Evolutionary conservation across 2,888 invertebrate species (phyloP).

Genomic region (Seira ritae): DNA sequence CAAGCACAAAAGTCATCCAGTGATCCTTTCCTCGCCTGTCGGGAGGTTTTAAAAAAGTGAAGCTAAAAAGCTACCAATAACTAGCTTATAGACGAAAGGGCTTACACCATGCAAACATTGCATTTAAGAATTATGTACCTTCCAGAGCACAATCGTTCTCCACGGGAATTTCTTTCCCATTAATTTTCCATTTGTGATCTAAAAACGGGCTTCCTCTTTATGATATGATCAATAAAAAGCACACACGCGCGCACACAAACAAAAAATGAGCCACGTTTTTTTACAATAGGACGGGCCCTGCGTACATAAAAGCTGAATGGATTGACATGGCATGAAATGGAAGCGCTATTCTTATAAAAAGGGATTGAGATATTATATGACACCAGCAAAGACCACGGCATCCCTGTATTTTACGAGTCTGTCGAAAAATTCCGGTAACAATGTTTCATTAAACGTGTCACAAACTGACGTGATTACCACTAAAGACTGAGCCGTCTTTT

Average conservation of each 20-base stretch:
- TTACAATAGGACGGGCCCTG: neutral
- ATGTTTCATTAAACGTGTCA: constrained; percentile 16
- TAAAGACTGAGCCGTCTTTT: neutral
- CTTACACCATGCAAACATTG: neutral
- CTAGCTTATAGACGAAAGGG: too few relatives aligned
- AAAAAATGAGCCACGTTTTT: neutral
- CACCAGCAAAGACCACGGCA: neutral
- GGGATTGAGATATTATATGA: constrained; percentile 7
- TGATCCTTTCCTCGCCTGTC: neutral
- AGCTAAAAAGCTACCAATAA: neutral
- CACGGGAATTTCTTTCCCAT: constrained; percentile 17
- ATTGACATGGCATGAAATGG: neutral
- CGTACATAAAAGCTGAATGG: neutral
- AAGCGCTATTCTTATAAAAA: constrained; percentile 1
- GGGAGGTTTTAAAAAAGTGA: neutral
- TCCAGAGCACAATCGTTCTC: constrained; percentile 1
- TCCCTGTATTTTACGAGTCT: neutral
- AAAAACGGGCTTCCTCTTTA: constrained; percentile 11
- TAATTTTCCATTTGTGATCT: neutral
- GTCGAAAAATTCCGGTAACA: constrained; percentile 6
- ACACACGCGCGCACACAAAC: constrained; percentile 1
- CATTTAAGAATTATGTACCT: constrained; percentile 8
- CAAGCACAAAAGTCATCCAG: neutral
- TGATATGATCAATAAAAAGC: constrained; percentile 41
- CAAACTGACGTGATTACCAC: constrained; percentile 12